Evolutionary conservation across 2,113 vertebrate genomes (phyloP), one percentile per base, ranked within the genome.

Genomic region (Gulo gulo): DNA sequence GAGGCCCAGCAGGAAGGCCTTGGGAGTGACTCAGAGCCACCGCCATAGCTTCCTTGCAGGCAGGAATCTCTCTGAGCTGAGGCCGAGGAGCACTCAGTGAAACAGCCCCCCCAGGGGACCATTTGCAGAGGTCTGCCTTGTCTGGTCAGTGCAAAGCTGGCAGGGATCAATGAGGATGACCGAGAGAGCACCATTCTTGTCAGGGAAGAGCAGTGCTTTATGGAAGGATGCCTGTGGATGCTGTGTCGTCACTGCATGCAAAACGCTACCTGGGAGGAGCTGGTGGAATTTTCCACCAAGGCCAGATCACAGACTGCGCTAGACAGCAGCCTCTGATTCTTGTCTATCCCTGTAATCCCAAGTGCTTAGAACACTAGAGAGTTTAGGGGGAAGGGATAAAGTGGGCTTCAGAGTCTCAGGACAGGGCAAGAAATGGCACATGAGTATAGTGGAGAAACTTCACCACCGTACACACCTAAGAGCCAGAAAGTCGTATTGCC

Each of bases 231-330:
- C n/a, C 50, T 94, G 34, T 4, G 4, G 71, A 23, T 7, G 9
- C 69, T 45, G 20, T 34, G 83, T 29, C 7, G 26, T 79, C 23
- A 52, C 65, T 47, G 2, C 8, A 3, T 55, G 12, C n/a, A 31
- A 52, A 89, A 55, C 14, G 65, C 78, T 42, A 36, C 81, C 74
- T 69, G 39, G 23, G 23, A 83, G 50, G n/a, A 85, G 29, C 71
- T 36, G 21, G 47, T 39, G 87, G 71, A 61, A 91, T 94, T 93
- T 94, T 88, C 90, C 95, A 96, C 67, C 55, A 63, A 91, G 85
- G 39, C 69, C 50, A 14, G 59, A 74, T 71, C 12, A 81, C 82
- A 78, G 57, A n/a, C 26, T 3, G 1, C 50, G 23, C 57, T 29
- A 57, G 55, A 55, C 7, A 36, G 71, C 80, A 16, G 26, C 52